Conservation (phyloP, 2,113 vertebrate species). For the Megaptera novaeangliae region DNA sequence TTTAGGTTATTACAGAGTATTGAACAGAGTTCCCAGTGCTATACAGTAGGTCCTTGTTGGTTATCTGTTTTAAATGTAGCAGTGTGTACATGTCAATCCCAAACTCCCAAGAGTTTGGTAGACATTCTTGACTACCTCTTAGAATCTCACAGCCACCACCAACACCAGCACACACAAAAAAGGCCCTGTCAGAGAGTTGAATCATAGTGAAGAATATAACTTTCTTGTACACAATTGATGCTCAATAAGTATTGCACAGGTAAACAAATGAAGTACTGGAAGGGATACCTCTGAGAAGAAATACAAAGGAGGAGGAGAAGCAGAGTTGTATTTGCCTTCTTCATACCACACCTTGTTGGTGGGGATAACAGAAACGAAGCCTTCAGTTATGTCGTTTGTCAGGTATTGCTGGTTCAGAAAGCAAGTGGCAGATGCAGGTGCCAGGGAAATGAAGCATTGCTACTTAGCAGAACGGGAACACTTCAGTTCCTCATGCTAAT, state of each 20-base stretch:
- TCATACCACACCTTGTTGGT: not conserved
- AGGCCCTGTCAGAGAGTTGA: not conserved
- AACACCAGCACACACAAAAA: not conserved
- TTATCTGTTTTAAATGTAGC: not conserved
- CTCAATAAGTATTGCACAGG: not conserved
- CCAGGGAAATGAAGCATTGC: not conserved
- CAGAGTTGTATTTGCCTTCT: not conserved
- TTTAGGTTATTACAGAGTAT: not conserved
- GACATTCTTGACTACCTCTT: not conserved
- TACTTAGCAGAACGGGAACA: not conserved
- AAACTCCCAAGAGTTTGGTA: not conserved
- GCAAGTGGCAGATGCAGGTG: not conserved
- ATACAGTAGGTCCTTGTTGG: not conserved
- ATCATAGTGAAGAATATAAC: not conserved
- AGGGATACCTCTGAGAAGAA: not conserved
- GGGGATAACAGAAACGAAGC: not conserved
- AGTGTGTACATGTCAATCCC: not conserved
- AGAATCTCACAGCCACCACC: not conserved
- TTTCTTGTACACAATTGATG: not conserved
- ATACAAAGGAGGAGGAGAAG: not conserved
- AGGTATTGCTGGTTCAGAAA: not conserved
- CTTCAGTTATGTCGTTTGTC: not conserved
- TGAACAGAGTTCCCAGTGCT: not conserved
- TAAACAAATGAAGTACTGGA: not conserved
- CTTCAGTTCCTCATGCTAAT: constrained; percentile 48